These are phyloP conservation scores for Myiozetetes cayanensis DNA, from an alignment of 2,113 vertebrate genomes.

Conservation along the genomic window DNA sequence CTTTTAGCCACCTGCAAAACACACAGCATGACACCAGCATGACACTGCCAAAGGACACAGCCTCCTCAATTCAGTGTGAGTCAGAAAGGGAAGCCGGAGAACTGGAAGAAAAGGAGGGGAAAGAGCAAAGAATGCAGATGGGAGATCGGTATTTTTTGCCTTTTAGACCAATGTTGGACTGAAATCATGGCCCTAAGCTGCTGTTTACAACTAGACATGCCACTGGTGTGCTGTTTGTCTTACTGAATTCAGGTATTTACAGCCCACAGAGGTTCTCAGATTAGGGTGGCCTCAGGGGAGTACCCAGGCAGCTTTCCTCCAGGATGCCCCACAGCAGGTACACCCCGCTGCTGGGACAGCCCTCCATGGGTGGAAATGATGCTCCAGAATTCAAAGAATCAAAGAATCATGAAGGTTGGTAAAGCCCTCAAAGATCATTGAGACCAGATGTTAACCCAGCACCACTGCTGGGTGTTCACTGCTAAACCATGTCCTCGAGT, in stretches of 20 bases:
- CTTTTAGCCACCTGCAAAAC: neutral
- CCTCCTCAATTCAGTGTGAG: accelerated
- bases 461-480: neutral
- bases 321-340: accelerated
- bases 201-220: neutral
- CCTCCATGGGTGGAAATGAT: neutral
- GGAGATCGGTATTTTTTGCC: neutral
- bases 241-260: neutral
- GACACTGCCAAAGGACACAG: neutral
- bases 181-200: neutral
- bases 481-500: neutral
- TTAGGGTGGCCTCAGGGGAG: neutral
- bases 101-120: neutral
- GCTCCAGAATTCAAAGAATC: neutral
- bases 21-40: neutral
- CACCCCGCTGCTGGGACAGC: neutral
- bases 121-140: neutral
- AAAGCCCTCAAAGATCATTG: neutral
- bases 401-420: neutral
- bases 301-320: neutral
- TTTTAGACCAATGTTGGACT: neutral
- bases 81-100: neutral
- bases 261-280: neutral
- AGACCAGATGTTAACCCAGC: neutral
- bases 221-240: neutral